phyloP scores from a whole-genome alignment of 2,113 vertebrate genomes.

The Noctilio leporinus region DNA sequence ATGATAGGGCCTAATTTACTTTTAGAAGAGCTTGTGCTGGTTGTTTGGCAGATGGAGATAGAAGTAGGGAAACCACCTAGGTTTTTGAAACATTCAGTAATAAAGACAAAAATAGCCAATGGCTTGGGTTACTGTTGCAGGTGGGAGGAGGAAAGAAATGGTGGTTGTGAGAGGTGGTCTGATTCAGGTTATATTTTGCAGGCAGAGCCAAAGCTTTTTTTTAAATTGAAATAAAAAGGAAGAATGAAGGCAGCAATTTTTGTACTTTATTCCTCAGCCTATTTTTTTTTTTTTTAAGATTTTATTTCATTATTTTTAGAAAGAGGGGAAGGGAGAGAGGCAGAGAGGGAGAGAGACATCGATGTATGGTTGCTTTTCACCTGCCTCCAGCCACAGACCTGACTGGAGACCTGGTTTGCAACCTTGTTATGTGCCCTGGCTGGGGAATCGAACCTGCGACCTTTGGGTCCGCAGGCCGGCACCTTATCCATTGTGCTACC shows the following conservation, averaged over 20 bases:
- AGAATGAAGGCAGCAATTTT: not conserved
- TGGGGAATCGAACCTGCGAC: too few relatives aligned
- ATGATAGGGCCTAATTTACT: not conserved
- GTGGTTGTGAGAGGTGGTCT: not conserved
- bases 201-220: not conserved
- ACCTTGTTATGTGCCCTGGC: too few relatives aligned
- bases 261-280: not conserved
- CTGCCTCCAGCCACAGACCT: too few relatives aligned
- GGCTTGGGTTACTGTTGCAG: not conserved
- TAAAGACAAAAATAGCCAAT: not conserved
- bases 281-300: too few relatives aligned
- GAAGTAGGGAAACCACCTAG: not conserved
- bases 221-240: not conserved
- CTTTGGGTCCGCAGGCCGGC: too few relatives aligned
- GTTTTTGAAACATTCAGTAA: not conserved
- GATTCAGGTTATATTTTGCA: not conserved
- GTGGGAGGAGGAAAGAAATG: not conserved
- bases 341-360: too few relatives aligned
- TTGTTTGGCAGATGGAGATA: not conserved
- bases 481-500: too few relatives aligned
- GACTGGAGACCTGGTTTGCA: too few relatives aligned
- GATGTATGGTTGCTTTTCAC: too few relatives aligned
- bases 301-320: too few relatives aligned
- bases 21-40: not conserved
- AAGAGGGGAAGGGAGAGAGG: too few relatives aligned